A percentile compares a stretch with the other conserved stretches of the same genome.
Conservation (phyloP, 2,888 invertebrate genomes). For the Xestia c-nigrum region DNA sequence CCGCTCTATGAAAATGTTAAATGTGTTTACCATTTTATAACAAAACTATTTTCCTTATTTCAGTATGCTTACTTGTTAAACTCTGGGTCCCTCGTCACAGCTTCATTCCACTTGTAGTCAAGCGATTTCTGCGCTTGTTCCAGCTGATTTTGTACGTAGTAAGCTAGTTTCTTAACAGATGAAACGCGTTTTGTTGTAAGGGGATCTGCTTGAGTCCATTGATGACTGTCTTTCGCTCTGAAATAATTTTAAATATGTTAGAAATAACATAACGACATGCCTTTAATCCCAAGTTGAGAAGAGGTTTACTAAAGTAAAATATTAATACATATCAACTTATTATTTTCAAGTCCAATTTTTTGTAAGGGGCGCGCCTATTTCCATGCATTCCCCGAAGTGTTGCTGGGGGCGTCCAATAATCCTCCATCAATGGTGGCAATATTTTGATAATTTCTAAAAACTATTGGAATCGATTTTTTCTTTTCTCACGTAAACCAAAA, state of each 20-base stretch:
- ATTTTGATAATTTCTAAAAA: no score
- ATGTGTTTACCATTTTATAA: neutral
- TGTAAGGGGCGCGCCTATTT: no score
- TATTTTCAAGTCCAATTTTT: no score
- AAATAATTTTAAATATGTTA: constrained; percentile 31
- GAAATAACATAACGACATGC: neutral
- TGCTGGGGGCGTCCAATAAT: no score
- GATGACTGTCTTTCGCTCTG: constrained; percentile 83
- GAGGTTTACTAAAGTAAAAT: no score
- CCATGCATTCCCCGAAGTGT: no score
- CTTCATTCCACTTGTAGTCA: constrained; percentile 94
- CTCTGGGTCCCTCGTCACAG: constrained; percentile 77
- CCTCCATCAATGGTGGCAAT: no score
- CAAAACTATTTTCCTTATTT: neutral
- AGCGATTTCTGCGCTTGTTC: constrained; percentile 93
- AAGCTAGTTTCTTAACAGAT: constrained; percentile 92
- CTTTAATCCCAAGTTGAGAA: no score
- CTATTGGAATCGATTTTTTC: no score
- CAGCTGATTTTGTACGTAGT: constrained; percentile 94
- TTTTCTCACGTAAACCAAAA: no score
- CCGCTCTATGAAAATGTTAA: no score
- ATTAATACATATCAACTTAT: no score
- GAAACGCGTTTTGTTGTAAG: constrained; percentile 92
- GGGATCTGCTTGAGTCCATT: constrained; percentile 91
- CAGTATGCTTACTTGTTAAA: constrained; percentile 75